Evolutionary conservation across 1,140 invertebrate genomes (phyloP), one percentile per base, ranked within the genome.

Genomic region (Penaeus vannamei): DNA sequence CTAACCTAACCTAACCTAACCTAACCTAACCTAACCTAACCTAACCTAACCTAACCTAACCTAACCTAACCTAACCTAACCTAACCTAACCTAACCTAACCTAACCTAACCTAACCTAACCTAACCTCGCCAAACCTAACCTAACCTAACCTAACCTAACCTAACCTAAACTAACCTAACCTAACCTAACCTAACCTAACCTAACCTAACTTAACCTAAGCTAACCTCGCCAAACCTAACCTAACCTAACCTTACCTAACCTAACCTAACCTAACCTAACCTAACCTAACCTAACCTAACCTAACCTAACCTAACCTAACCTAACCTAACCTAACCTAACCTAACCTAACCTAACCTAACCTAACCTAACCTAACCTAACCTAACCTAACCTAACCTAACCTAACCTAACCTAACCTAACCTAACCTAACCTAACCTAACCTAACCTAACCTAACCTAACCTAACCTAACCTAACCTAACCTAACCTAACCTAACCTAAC

Each of bases 381-480:
- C 62, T 64, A 64, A 64, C 62, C 62, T 64, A 64, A 64, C 62
- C 62, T 64, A 64, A 64, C 62, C n/a, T 64, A 64, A 64, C 62
- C n/a, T 64, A 64, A 19, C 62, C n/a, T 19, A n/a, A 64, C 62
- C n/a, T n/a, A n/a, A n/a, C n/a, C n/a, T n/a, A n/a, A n/a, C n/a
- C n/a, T n/a, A n/a, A n/a, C n/a, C n/a, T n/a, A n/a, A n/a, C n/a
- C n/a, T n/a, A n/a, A n/a, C n/a, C n/a, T n/a, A n/a, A n/a, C n/a
- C n/a, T n/a, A n/a, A n/a, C n/a, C n/a, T n/a, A n/a, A n/a, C n/a
- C n/a, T n/a, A n/a, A n/a, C n/a, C n/a, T n/a, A n/a, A n/a, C n/a
- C n/a, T n/a, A n/a, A n/a, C n/a, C n/a, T n/a, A n/a, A n/a, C n/a
- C n/a, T n/a, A n/a, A n/a, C n/a, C n/a, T n/a, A n/a, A n/a, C n/a